Evolutionary conservation across 2,888 invertebrate genomes (phyloP).

Genomic region (Norana najaformis): DNA sequence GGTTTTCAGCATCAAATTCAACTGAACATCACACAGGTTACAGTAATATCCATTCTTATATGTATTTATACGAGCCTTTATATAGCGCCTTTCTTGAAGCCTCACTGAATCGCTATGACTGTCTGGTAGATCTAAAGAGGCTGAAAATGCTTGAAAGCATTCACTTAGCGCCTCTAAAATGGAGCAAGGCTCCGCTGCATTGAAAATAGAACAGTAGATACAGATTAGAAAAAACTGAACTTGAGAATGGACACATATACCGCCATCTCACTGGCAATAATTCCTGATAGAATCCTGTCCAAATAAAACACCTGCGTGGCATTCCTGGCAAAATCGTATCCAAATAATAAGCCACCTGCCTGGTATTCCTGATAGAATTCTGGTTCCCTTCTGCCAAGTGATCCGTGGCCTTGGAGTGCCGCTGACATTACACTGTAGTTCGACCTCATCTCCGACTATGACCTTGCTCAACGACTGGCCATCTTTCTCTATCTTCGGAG

Average conservation of each 20-base stretch:
- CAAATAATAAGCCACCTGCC: conserved; percentile 33
- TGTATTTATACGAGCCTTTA: too few species aligned
- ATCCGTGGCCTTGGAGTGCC: conserved; percentile 59
- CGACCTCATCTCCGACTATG: conserved; percentile 50
- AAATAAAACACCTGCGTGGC: background rate
- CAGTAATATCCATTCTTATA: too few species aligned
- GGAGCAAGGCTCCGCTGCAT: too few species aligned
- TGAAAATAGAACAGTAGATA: too few species aligned
- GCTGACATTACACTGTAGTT: conserved; percentile 56
- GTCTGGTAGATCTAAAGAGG: background rate
- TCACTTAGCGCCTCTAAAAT: too few species aligned
- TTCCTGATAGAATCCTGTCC: background rate
- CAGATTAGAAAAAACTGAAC: too few species aligned
- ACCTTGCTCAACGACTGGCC: conserved; percentile 51
- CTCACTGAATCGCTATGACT: background rate
- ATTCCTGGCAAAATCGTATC: too few species aligned
- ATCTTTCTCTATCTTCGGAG: conserved; percentile 40
- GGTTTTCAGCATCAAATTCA: background rate
- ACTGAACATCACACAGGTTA: too few species aligned
- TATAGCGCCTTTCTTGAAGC: too few species aligned
- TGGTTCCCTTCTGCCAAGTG: conserved; percentile 52
- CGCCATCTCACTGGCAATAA: too few species aligned
- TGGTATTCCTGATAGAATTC: conserved; percentile 37
- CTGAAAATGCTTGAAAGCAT: too few species aligned
- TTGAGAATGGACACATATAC: too few species aligned